phyloP scores from a whole-genome alignment of 2,113 vertebrate genomes.

The Syngnathoides biaculeatus region DNA sequence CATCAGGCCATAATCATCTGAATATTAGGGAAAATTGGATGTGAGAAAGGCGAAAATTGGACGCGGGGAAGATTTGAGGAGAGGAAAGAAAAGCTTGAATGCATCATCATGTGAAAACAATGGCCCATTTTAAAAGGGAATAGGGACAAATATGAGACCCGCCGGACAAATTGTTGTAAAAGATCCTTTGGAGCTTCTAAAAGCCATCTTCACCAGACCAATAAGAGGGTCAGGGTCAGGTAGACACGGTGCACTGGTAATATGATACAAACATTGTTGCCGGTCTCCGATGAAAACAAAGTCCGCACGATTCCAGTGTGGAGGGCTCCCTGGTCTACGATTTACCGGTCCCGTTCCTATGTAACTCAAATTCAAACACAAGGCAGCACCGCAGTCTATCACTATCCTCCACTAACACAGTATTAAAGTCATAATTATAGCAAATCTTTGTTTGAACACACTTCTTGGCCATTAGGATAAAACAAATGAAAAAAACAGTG shows the following conservation, averaged over 20 bases:
- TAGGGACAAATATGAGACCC: conserved; percentile 50
- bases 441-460: too few relatives aligned
- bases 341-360: not conserved
- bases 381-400: too few relatives aligned
- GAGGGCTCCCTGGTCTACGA: not conserved
- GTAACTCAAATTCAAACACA: too few relatives aligned
- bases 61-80: conserved; percentile 49
- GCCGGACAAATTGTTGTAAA: conserved; percentile 52
- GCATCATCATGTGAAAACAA: conserved; percentile 65
- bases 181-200: conserved; percentile 56
- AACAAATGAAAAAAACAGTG: too few relatives aligned
- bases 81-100: conserved; percentile 49
- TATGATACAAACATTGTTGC: too few relatives aligned
- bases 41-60: conserved; percentile 65
- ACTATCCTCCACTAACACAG: too few relatives aligned
- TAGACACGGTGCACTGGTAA: not conserved
- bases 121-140: conserved; percentile 54
- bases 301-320: not conserved
- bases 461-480: too few relatives aligned
- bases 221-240: conserved; percentile 60
- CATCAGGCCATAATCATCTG: conserved; percentile 63
- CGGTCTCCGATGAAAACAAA: conserved; percentile 4
- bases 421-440: too few relatives aligned
- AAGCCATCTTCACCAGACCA: conserved; percentile 49
- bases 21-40: conserved; percentile 72